Conservation (phyloP, 2,797 vertebrate genomes). For the Ciconia nigra region DNA sequence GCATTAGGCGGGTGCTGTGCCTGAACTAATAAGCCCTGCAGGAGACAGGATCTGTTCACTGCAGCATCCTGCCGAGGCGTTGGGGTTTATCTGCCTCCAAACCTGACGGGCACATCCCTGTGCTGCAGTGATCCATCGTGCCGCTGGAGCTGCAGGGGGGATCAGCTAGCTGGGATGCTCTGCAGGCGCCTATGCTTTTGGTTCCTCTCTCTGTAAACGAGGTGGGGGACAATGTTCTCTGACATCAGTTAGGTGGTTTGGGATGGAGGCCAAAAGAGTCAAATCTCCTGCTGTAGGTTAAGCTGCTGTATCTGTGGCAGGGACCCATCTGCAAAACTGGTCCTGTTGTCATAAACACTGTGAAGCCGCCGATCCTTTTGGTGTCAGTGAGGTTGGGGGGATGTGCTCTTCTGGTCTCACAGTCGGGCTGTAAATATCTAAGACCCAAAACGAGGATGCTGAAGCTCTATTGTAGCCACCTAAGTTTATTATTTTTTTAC, state of each 20-base stretch:
- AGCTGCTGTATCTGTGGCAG: neutral
- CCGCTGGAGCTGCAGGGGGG: accelerated
- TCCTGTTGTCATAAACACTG: neutral
- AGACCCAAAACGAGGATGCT: neutral
- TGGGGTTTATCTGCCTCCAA: neutral
- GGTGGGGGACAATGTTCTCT: neutral
- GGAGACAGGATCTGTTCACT: neutral
- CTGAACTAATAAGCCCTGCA: neutral
- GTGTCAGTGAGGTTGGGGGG: neutral
- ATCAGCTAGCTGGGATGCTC: neutral
- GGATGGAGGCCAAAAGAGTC: neutral
- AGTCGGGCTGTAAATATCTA: neutral
- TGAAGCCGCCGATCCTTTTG: neutral
- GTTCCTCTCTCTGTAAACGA: neutral
- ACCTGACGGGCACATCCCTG: accelerated
- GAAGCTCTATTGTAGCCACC: neutral
- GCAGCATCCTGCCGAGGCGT: neutral
- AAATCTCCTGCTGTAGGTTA: neutral
- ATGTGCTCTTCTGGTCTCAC: neutral
- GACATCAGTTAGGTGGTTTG: neutral
- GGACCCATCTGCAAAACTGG: neutral
- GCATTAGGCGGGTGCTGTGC: neutral
- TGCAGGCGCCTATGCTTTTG: neutral
- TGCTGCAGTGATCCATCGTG: neutral
- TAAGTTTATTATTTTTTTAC: neutral